phyloP scores from a whole-genome alignment of 2,113 vertebrate species.

The Archilochus colubris region DNA sequence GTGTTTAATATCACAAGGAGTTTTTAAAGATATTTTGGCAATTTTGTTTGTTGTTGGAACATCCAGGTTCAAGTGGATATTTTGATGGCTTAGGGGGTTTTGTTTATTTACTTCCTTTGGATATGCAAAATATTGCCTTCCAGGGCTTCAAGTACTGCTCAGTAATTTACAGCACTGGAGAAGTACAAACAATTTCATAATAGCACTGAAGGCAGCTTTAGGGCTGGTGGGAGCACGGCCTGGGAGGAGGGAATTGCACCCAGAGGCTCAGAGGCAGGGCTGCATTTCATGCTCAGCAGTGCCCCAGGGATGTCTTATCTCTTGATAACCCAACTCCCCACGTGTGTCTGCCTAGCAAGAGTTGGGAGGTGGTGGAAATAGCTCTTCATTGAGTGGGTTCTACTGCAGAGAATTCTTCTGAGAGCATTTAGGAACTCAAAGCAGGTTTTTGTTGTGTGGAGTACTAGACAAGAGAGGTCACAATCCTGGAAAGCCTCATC shows the following conservation, averaged over 20 bases:
- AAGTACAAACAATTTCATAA: background rate
- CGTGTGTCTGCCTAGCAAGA: background rate
- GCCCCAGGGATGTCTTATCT: background rate
- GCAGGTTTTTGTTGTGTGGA: background rate
- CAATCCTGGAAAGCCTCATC: background rate
- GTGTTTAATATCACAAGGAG: background rate
- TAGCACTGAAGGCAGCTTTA: background rate
- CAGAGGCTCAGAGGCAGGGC: constrained; percentile 48
- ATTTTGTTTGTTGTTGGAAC: background rate
- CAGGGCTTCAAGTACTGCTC: background rate
- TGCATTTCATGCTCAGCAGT: background rate
- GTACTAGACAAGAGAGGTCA: background rate
- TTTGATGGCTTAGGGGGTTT: background rate
- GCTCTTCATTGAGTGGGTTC: background rate
- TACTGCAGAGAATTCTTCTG: background rate
- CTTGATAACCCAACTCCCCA: background rate
- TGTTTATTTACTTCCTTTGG: background rate
- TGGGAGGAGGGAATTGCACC: background rate
- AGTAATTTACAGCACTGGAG: constrained; percentile 18
- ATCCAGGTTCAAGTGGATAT: background rate
- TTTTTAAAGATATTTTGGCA: background rate
- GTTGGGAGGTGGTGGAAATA: background rate
- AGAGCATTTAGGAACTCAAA: background rate
- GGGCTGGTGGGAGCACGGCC: background rate
- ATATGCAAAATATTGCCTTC: background rate